phyloP scores from a whole-genome alignment of 2,888 invertebrate species.

The Tromatobia lineatoria region DNA sequence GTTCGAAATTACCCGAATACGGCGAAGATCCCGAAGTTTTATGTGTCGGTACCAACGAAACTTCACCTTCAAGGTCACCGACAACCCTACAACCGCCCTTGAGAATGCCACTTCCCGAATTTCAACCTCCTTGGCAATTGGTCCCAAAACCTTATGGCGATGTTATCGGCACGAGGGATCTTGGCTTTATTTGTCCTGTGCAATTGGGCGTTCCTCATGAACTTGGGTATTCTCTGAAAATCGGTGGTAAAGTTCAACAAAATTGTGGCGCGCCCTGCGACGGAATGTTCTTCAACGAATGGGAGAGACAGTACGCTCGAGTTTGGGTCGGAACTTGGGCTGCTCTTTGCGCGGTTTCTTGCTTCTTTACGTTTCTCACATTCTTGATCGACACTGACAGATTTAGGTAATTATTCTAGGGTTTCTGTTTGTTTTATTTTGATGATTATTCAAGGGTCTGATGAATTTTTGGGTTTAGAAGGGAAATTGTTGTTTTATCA shows the following conservation, averaged over 20 bases:
- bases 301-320: conserved; percentile 93
- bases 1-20: conserved; percentile 93
- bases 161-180: conserved; percentile 88
- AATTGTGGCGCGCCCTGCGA: conserved; percentile 97
- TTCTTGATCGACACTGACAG: conserved; percentile 97
- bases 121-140: conserved; percentile 82
- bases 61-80: conserved; percentile 88
- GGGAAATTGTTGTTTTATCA: neutral
- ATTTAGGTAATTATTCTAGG: conserved; percentile 87
- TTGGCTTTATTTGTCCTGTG: conserved; percentile 95
- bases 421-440: neutral
- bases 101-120: conserved; percentile 86
- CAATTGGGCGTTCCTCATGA: conserved; percentile 94
- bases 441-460: too few species aligned
- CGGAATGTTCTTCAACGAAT: conserved; percentile 95
- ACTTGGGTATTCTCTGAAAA: conserved; percentile 93
- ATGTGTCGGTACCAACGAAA: conserved; percentile 93
- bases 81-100: conserved; percentile 86
- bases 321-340: conserved; percentile 98
- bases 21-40: conserved; percentile 88
- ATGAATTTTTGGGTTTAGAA: too few species aligned
- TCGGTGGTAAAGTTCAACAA: conserved; percentile 90
- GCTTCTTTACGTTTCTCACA: conserved; percentile 96
- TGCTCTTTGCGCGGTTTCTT: conserved; percentile 94
- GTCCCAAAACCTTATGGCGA: conserved; percentile 75